Conservation (phyloP, 1,140 invertebrate species). For the Lucilia cuprina region DNA sequence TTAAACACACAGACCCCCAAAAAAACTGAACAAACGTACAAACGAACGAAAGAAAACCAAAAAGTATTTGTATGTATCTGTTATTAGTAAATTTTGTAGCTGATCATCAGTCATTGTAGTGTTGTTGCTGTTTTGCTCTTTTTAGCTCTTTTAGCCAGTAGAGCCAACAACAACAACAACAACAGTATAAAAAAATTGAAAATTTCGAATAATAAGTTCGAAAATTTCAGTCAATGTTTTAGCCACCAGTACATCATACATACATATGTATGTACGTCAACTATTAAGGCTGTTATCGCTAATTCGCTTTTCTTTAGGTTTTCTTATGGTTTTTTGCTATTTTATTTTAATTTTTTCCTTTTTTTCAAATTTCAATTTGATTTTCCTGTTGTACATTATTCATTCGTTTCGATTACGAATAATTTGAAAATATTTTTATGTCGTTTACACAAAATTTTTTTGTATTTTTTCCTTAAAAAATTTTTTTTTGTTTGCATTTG, state of each 20-base stretch:
- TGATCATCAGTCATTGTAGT: not conserved
- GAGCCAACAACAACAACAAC: too few species aligned
- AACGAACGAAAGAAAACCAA: too few species aligned
- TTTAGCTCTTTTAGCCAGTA: not conserved
- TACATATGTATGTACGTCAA: too few species aligned
- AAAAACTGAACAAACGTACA: not conserved
- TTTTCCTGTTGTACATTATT: slow-evolving; percentile 13
- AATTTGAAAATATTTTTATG: slow-evolving; percentile 33
- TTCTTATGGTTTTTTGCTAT: not conserved
- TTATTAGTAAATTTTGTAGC: not conserved
- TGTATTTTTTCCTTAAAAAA: not conserved
- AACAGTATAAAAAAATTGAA: not conserved
- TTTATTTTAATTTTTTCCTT: not conserved
- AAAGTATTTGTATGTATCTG: not conserved
- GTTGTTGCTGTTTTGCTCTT: not conserved
- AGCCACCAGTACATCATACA: not conserved
- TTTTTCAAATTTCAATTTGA: not conserved
- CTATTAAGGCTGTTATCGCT: not conserved
- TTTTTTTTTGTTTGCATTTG: not conserved
- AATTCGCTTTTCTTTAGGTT: slow-evolving; percentile 1
- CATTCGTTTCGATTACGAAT: slow-evolving; percentile 23
- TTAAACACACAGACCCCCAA: slow-evolving; percentile 1
- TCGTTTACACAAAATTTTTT: slow-evolving; percentile 17
- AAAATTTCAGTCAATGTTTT: not conserved
- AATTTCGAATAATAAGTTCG: not conserved